A percentile compares a stretch with the other conserved stretches of the same genome.
Conservation (phyloP, 92 coral and sea anemone species). For the Porites cylindrica region DNA sequence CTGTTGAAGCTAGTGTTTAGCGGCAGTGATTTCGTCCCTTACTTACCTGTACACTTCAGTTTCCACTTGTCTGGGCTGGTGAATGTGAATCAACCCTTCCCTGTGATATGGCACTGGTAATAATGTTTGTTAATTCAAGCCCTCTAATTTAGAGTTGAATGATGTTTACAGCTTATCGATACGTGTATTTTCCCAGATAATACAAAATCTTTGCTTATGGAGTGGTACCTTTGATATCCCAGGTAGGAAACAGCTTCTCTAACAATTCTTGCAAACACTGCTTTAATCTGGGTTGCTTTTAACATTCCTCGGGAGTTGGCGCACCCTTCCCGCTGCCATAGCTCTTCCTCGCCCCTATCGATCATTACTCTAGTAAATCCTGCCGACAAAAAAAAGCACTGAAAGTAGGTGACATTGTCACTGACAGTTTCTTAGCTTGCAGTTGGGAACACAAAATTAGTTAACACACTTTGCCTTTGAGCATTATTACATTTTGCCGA, state of each 20-base stretch:
- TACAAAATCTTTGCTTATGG: too few relatives aligned
- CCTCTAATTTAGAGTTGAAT: neutral
- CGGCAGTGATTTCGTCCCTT: too few relatives aligned
- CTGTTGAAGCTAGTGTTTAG: too few relatives aligned
- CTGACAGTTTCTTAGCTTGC: too few relatives aligned
- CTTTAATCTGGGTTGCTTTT: conserved; percentile 57
- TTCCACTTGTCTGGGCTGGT: too few relatives aligned
- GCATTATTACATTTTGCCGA: too few relatives aligned
- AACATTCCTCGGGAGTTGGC: conserved; percentile 45
- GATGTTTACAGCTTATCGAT: neutral
- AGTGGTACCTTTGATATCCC: conserved; percentile 9
- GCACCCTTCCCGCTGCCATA: conserved; percentile 51
- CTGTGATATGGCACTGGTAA: too few relatives aligned
- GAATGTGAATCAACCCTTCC: too few relatives aligned
- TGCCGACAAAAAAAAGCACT: neutral
- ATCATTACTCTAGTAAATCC: conserved; percentile 72
- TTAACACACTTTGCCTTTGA: too few relatives aligned
- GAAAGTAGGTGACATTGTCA: neutral
- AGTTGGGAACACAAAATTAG: neutral
- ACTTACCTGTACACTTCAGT: too few relatives aligned
- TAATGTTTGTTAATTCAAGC: neutral
- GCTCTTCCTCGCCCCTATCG: conserved; percentile 44
- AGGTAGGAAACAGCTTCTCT: conserved; percentile 37
- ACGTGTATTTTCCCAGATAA: too few relatives aligned
- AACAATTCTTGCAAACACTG: conserved; percentile 52